These are phyloP conservation scores for Paracentrotus lividus DNA, from an alignment of 53 echinoderm and acorn worm genomes.

Conservation along the genomic window DNA sequence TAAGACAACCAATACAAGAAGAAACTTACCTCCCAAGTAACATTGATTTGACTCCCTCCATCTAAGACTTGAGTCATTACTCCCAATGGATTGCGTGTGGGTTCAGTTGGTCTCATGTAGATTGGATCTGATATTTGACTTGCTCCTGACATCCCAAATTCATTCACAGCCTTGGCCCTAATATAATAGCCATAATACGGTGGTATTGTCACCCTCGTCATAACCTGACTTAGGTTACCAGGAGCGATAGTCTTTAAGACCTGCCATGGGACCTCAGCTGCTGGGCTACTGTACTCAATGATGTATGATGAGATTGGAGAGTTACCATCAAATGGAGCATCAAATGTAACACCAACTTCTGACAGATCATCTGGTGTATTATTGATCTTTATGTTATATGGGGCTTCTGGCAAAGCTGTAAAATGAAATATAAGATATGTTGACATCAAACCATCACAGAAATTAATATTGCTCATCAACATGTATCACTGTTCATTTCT, in stretches of 20 bases:
- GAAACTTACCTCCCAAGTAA: conserved; percentile 55
- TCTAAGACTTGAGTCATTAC: conserved; percentile 12
- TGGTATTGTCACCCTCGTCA: not conserved
- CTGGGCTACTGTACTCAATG: conserved; percentile 68
- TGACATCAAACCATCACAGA: too few relatives aligned
- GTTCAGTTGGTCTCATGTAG: not conserved
- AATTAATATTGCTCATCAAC: too few relatives aligned
- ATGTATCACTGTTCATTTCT: too few relatives aligned
- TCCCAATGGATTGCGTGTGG: conserved; percentile 35
- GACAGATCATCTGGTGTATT: not conserved
- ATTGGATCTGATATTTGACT: conserved; percentile 34
- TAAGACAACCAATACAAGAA: too few relatives aligned
- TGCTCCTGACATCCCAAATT: conserved; percentile 55
- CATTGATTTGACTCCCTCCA: conserved; percentile 43
- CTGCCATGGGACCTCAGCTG: conserved; percentile 60
- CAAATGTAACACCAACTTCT: conserved; percentile 23
- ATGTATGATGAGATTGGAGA: conserved; percentile 50
- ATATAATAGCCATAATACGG: conserved; percentile 45
- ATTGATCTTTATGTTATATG: not conserved
- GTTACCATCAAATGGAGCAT: conserved; percentile 58
- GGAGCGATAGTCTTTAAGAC: not conserved
- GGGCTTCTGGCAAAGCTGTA: conserved; percentile 45
- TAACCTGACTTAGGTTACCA: not conserved
- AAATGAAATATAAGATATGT: not conserved
- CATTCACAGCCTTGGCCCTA: conserved; percentile 32